Base-by-base conservation (phyloP, 30 jellyfish, hydroid and myxozoan genomes). In the Turritopsis rubra region DNA sequence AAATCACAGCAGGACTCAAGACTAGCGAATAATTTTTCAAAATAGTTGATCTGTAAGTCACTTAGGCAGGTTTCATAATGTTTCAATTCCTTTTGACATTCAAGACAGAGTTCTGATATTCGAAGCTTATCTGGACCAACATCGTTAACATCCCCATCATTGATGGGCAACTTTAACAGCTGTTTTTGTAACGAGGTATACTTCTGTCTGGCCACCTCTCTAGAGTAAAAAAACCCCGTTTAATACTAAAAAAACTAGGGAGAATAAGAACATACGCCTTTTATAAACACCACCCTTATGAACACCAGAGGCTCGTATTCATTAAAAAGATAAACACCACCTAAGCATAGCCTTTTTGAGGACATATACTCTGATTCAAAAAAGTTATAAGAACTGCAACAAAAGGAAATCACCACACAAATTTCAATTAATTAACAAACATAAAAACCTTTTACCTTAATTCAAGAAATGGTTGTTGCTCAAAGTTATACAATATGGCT, bases 391-490 rank as follows among this genome's bases (percentile, higher is more conserved):
- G 5, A 41, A 41, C 13, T 41, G n/a, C n/a, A n/a, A n/a, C n/a
- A n/a, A n/a, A n/a, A n/a, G n/a, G n/a, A n/a, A n/a, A n/a, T n/a
- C n/a, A n/a, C n/a, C n/a, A n/a, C n/a, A n/a, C n/a, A n/a, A n/a
- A n/a, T n/a, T n/a, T n/a, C n/a, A n/a, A n/a, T n/a, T n/a, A 41
- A 41, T 41, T 41, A 41, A 41, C 60, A 41, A 41, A 41, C 9
- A 41, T 41, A 21, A 54, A 24, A 54, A 18, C 9, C 21, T 5
- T 81, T 30, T 66, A 85, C 97, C 97, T 90, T 81, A 90, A 31
- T 70, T 90, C 97, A 52, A 90, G 87, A 73, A 90, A 90, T 20
- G 97, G 97, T 41, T 90, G 97, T n/a, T 91, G 29, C 75, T 90
- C 97, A 86, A 90, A 90, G 81, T 90, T 90, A 28, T 85, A 85